These are phyloP conservation scores for Caenorhabditis japonica DNA, from an alignment of 2,888 invertebrate species.

Conservation along the genomic window DNA sequence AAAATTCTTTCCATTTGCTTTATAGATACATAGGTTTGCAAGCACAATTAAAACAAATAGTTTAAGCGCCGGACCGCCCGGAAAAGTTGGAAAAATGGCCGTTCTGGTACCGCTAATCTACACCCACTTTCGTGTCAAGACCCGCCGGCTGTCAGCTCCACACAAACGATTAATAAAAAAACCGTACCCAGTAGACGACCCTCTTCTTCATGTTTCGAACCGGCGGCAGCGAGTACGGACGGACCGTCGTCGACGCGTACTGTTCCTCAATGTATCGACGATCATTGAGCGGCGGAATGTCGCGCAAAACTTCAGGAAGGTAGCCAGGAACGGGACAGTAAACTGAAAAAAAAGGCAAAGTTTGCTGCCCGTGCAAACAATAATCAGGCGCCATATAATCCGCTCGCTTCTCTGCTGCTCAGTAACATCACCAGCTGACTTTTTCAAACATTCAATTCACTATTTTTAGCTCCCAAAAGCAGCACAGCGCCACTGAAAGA, in stretches of 20 bases:
- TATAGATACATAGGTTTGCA: too few species aligned
- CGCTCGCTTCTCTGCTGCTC: slow-evolving; percentile 13
- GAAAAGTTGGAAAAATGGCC: too few species aligned
- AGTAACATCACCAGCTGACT: slow-evolving; percentile 35
- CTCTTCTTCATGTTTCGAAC: slow-evolving; percentile 76
- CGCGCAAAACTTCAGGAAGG: slow-evolving; percentile 84
- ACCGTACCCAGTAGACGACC: slow-evolving; percentile 76
- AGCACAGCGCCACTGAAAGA: background rate
- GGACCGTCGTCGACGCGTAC: slow-evolving; percentile 66
- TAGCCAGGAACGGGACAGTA: slow-evolving; percentile 84
- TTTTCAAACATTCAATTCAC: slow-evolving; percentile 18
- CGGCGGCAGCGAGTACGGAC: slow-evolving; percentile 80
- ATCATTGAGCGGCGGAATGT: slow-evolving; percentile 90
- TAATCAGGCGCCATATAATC: slow-evolving; percentile 17
- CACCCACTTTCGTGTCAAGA: too few species aligned
- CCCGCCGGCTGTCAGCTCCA: too few species aligned
- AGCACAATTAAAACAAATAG: too few species aligned
- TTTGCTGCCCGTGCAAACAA: slow-evolving; percentile 30
- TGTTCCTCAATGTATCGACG: slow-evolving; percentile 81
- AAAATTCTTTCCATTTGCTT: too few species aligned
- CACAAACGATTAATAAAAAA: too few species aligned
- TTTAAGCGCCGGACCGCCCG: too few species aligned
- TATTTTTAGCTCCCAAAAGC: slow-evolving; percentile 24
- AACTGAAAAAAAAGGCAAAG: slow-evolving; percentile 80
- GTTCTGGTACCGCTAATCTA: too few species aligned